A percentile compares a stretch with the other conserved stretches of the same genome.
Evolutionary conservation across 2,113 vertebrate genomes (phyloP).

Genomic region (cat (Felis catus)): DNA sequence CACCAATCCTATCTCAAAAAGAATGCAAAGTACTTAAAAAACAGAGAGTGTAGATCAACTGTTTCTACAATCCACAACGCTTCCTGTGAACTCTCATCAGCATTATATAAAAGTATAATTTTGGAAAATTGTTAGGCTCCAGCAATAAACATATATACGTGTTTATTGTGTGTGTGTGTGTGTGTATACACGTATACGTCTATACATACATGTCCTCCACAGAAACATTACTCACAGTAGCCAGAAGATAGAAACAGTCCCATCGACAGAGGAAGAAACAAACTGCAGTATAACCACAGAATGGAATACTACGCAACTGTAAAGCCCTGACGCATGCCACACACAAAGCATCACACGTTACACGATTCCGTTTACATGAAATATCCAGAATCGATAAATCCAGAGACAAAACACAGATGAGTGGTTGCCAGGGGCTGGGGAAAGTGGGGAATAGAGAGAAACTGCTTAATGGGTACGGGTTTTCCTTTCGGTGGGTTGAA

Average conservation of each 20-base stretch:
- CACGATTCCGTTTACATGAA: neutral
- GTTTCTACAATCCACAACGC: neutral
- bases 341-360: neutral
- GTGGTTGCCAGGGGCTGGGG: neutral
- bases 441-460: neutral
- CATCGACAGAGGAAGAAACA: neutral
- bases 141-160: neutral
- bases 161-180: too few relatives aligned
- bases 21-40: neutral
- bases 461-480: rapidly evolving
- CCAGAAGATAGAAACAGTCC: neutral
- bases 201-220: neutral
- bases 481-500: neutral
- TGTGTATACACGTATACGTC: rapidly evolving
- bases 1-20: neutral
- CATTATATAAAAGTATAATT: neutral
- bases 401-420: neutral
- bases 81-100: neutral
- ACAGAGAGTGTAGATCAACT: neutral
- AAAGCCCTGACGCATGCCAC: neutral
- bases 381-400: neutral
- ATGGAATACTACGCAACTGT: neutral
- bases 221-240: neutral
- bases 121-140: neutral
- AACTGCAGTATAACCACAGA: neutral